Conservation (phyloP, 2,113 vertebrate species). For the Promerops cafer region DNA sequence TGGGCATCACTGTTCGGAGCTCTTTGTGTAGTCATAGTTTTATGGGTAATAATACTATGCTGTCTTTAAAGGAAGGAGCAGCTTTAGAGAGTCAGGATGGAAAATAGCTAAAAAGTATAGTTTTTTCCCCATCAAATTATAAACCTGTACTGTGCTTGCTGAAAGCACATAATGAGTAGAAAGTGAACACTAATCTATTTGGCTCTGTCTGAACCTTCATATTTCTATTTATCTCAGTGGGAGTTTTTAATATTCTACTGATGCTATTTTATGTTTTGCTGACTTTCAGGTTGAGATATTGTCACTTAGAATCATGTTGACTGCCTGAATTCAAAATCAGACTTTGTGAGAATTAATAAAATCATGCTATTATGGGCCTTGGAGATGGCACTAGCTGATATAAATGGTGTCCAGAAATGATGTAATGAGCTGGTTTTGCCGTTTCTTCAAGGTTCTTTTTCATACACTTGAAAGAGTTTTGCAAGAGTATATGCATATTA, state of each 20-base stretch:
- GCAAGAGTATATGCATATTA: neutral
- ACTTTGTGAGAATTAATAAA: slow-evolving; percentile 53
- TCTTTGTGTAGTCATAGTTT: neutral
- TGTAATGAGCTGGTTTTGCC: slow-evolving; percentile 12
- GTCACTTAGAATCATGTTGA: slow-evolving; percentile 50
- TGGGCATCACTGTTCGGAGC: neutral
- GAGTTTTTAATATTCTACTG: slow-evolving; percentile 63
- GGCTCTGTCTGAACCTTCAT: slow-evolving; percentile 40
- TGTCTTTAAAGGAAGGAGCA: neutral
- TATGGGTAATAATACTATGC: neutral
- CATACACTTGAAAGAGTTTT: neutral
- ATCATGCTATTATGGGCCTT: neutral
- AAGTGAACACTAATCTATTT: slow-evolving; percentile 51
- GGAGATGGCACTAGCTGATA: neutral
- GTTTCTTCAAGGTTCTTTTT: neutral
- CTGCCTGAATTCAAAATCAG: slow-evolving; percentile 40
- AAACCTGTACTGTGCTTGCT: slow-evolving; percentile 2
- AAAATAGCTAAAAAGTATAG: slow-evolving; percentile 4
- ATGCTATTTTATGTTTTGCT: slow-evolving; percentile 61
- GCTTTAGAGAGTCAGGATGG: neutral
- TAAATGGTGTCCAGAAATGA: neutral
- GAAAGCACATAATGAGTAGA: slow-evolving; percentile 52
- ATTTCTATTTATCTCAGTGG: slow-evolving; percentile 64
- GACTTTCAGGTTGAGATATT: slow-evolving; percentile 52
- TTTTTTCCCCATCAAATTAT: slow-evolving; percentile 1